Percentiles rank a stretch among this genome's conserved stretches.
Conservation (phyloP, 2,888 invertebrate species). For the Sarcophaga carnaria region DNA sequence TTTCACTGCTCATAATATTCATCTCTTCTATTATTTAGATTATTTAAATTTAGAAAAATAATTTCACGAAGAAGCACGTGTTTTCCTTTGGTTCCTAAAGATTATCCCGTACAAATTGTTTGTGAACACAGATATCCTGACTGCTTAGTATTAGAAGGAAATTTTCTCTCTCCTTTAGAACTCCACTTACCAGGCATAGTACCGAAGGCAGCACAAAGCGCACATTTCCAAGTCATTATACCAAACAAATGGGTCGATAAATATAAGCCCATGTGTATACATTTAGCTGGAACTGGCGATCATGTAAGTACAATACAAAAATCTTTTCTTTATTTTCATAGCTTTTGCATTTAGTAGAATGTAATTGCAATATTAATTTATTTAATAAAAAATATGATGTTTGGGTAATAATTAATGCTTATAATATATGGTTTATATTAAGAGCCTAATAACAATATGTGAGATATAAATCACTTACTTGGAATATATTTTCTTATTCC, state of each 20-base stretch:
- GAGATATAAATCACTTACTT: too few species aligned
- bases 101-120: slow-evolving; percentile 93
- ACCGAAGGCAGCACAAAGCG: slow-evolving; percentile 90
- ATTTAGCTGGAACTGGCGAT: slow-evolving; percentile 98
- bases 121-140: slow-evolving; percentile 90
- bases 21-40: slow-evolving; percentile 84
- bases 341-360: too few species aligned
- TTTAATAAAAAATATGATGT: too few species aligned
- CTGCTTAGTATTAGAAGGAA: slow-evolving; percentile 91
- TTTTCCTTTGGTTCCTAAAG: slow-evolving; percentile 89
- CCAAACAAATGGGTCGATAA: slow-evolving; percentile 90
- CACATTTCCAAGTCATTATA: slow-evolving; percentile 92
- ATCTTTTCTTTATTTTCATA: too few species aligned
- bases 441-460: too few species aligned
- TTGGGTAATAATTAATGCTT: too few species aligned
- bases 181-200: slow-evolving; percentile 92
- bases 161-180: slow-evolving; percentile 93
- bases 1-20: background rate
- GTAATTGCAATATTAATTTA: too few species aligned
- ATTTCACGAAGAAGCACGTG: slow-evolving; percentile 92
- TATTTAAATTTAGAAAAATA: slow-evolving; percentile 94
- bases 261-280: slow-evolving; percentile 93
- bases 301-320: slow-evolving; percentile 83
- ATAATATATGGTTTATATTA: too few species aligned
- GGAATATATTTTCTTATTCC: too few species aligned